A percentile compares a stretch with the other conserved stretches of the same genome.
Evolutionary conservation across 1,140 invertebrate species (phyloP).

Genomic region (Aethina tumida): DNA sequence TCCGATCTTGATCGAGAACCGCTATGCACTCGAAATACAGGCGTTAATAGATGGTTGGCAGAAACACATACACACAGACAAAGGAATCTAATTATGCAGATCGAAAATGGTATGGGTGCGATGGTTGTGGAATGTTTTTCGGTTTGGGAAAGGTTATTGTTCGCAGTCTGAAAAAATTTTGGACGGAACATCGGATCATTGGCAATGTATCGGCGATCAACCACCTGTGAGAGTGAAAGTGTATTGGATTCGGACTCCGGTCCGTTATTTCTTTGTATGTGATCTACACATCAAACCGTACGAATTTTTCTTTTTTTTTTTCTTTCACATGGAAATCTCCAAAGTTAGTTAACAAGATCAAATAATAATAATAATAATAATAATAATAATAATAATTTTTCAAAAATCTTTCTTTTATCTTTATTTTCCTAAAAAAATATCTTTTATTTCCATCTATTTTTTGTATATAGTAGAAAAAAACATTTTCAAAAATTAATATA

Average conservation of each 20-base stretch:
- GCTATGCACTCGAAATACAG: constrained; percentile 1
- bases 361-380: no score
- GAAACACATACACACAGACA: neutral
- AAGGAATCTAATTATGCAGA: constrained; percentile 1
- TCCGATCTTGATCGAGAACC: no score
- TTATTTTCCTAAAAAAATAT: constrained; percentile 1
- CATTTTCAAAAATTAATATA: no score
- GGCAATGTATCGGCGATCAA: constrained; percentile 9
- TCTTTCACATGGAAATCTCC: constrained; percentile 3
- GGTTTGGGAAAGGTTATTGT: neutral
- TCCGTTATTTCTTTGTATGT: neutral
- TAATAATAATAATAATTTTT: constrained; percentile 4
- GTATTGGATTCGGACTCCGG: constrained; percentile 1
- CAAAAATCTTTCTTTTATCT: neutral
- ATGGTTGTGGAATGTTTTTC: neutral
- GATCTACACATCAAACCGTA: constrained; percentile 1
- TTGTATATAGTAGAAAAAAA: no score
- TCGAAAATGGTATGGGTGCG: neutral
- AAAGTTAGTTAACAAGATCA: no score
- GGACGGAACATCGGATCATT: neutral
- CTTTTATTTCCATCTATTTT: no score
- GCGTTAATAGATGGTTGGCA: neutral
- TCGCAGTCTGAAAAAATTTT: neutral
- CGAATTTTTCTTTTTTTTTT: constrained; percentile 10
- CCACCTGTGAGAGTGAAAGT: constrained; percentile 21